Base-by-base conservation (phyloP, 2,888 invertebrate species). In the Melipona bicolor region DNA sequence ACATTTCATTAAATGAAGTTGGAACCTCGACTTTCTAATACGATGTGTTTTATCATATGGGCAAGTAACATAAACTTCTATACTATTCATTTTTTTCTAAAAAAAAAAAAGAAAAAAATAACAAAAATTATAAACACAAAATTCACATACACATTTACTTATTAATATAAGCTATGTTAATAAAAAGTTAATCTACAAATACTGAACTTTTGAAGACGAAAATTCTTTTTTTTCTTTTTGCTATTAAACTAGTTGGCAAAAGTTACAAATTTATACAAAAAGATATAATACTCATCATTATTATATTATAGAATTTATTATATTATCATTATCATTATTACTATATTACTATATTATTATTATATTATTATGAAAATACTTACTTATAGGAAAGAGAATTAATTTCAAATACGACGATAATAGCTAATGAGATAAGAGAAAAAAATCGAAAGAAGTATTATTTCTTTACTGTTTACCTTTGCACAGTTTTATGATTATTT, bases 31-130 rank as follows among this genome's bases (percentile, higher is more conserved):
- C n/a, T 19, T 17, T 17, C 65, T 3, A 67, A 87, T 88, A 9
- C 76, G 68, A 82, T 87, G 87, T 0, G 75, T 15, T 5, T 72
- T 27, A 36, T 87, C 67, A 5, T 70, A 88, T 0, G 88, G 88
- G 50, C 87, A 88, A 0, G 15, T 13, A 3, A 59, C 1, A 6
- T 72, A 83, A 2, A 19, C 0, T 0, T 71, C 76, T 0, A 43
- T 1, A 2, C 0, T 5, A 3, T 0, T 49, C 71, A 82, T 83
- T 61, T 72, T 77, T 32, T 56, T 71, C 9, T 43, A 19, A 24
- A 54, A 4, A 36, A 54, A 4, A 36, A 54, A n/a, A 4, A 36
- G 54, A 19, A 11, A 27, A 36, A 36, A 27, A 69, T 36, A 24
- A 43, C 11, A 43, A 21, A 43, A 15, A 43, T 17, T 11, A 36